These are phyloP conservation scores for Saccopteryx leptura DNA, from an alignment of 2,113 vertebrate species.

Conservation along the genomic window DNA sequence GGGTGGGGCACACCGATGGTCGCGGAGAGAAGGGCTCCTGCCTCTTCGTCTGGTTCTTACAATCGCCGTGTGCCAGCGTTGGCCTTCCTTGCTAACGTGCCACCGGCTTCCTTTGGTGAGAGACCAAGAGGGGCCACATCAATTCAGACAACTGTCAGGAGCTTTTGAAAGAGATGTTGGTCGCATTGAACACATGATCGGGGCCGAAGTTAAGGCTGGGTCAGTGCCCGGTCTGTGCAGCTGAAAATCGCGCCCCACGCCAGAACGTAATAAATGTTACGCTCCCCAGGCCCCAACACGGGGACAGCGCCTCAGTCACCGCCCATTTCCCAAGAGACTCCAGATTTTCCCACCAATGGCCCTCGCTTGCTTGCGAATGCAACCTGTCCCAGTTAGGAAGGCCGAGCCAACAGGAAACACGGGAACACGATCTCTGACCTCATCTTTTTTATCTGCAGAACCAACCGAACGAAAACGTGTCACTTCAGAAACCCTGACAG, in stretches of 20 bases:
- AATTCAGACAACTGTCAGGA: constrained; percentile 74
- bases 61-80: background rate
- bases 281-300: constrained; percentile 69
- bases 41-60: background rate
- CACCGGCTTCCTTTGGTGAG: constrained; percentile 59
- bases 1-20: no score
- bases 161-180: constrained; percentile 83
- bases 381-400: constrained; percentile 77
- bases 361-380: constrained; percentile 76
- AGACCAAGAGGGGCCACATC: constrained; percentile 80
- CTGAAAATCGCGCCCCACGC: constrained; percentile 85
- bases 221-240: constrained; percentile 79
- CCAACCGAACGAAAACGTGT: constrained; percentile 69
- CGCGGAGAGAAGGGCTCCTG: fast-evolving
- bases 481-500: background rate
- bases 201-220: constrained; percentile 79
- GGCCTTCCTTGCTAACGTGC: constrained; percentile 30
- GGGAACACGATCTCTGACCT: constrained; percentile 77
- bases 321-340: constrained; percentile 67
- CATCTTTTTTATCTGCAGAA: constrained; percentile 78
- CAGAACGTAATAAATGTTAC: constrained; percentile 86
- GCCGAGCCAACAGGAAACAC: constrained; percentile 83
- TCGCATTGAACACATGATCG: constrained; percentile 82
- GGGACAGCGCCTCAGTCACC: constrained; percentile 57
- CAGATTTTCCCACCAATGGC: constrained; percentile 73